Evolutionary conservation across 1,140 invertebrate species (phyloP).

Genomic region (Bombus picipes): DNA sequence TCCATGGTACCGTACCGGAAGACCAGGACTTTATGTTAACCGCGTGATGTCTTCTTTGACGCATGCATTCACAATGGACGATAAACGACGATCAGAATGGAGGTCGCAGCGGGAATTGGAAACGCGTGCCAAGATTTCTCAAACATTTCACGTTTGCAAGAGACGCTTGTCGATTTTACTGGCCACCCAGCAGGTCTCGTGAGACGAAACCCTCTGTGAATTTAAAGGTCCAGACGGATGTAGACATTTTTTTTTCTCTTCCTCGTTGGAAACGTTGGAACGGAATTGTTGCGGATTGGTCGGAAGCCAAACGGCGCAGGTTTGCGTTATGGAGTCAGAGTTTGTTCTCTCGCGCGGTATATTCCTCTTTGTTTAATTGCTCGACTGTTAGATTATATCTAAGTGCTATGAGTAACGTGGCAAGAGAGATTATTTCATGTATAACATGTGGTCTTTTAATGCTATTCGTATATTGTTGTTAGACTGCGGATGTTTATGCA

Average conservation of each 20-base stretch:
- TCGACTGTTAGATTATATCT: background rate
- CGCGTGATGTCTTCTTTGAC: slow-evolving; percentile 69
- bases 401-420: too few relatives aligned
- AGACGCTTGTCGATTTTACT: slow-evolving; percentile 23
- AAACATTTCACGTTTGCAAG: slow-evolving; percentile 48
- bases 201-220: slow-evolving; percentile 17
- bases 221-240: slow-evolving; percentile 16
- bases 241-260: background rate
- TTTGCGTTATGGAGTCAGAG: background rate
- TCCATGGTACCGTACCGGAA: slow-evolving; percentile 55
- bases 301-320: background rate
- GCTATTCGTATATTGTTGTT: too few relatives aligned
- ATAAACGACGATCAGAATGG: slow-evolving; percentile 20
- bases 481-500: too few relatives aligned
- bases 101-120: slow-evolving; percentile 56
- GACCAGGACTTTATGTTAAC: slow-evolving; percentile 1
- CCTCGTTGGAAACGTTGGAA: background rate
- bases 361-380: background rate
- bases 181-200: slow-evolving; percentile 13
- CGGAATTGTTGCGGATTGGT: slow-evolving; percentile 34
- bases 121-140: slow-evolving; percentile 51
- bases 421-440: too few relatives aligned
- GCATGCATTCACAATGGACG: slow-evolving; percentile 48
- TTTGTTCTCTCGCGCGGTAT: too few relatives aligned
- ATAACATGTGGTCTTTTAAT: too few relatives aligned